These are phyloP conservation scores for Meriones unguiculatus DNA, from an alignment of 2,113 vertebrate species.

Conservation along the genomic window DNA sequence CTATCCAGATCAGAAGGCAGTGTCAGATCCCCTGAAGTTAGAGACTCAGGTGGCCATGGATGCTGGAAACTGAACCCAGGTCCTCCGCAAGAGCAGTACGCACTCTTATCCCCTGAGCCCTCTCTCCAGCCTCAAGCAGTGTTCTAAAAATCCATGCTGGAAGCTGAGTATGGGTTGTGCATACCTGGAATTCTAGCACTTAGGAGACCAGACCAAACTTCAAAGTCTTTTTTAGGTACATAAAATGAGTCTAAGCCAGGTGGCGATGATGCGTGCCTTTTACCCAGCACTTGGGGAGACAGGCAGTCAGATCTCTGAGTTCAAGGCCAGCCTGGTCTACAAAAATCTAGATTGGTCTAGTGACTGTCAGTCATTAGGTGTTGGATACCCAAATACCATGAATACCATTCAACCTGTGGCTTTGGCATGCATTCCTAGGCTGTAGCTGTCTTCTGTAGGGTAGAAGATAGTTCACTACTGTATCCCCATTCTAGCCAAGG, in stretches of 20 bases:
- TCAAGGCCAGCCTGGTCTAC: not conserved
- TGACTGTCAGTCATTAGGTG: not conserved
- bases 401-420: not conserved
- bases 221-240: not conserved
- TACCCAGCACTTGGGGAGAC: not conserved
- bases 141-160: not conserved
- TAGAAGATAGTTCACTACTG: not conserved
- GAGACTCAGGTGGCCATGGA: not conserved
- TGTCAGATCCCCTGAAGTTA: not conserved
- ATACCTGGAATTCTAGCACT: not conserved
- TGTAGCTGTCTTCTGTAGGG: not conserved
- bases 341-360: not conserved
- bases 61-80: not conserved
- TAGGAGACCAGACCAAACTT: not conserved
- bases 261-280: not conserved
- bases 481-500: not conserved
- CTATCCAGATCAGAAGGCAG: not conserved
- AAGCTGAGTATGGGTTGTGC: not conserved
- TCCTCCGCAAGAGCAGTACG: not conserved
- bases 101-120: not conserved
- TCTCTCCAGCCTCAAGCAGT: not conserved
- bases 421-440: not conserved
- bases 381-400: not conserved
- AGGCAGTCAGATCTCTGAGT: not conserved
- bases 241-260: not conserved